Percentiles rank a stretch among this genome's conserved stretches.
Conservation (phyloP, 2,888 invertebrate species). For the Lepidonotus clava region DNA sequence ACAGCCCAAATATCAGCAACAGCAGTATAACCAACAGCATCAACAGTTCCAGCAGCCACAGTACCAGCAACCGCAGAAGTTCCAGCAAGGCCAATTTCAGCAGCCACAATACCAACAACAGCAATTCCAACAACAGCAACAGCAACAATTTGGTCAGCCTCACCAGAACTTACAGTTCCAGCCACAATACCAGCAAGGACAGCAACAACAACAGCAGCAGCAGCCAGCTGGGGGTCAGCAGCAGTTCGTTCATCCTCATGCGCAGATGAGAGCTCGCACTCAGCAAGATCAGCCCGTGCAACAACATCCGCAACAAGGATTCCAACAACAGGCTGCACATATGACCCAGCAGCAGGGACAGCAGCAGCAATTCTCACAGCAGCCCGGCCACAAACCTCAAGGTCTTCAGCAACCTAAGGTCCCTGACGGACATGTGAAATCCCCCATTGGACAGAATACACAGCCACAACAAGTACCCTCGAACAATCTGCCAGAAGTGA, state of each 20-base stretch:
- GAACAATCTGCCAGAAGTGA: not conserved
- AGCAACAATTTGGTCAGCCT: conserved; percentile 55
- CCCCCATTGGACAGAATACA: not conserved
- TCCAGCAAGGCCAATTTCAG: conserved; percentile 52
- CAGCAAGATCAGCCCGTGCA: conserved; percentile 50
- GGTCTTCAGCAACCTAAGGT: not conserved
- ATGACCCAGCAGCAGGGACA: conserved; percentile 54
- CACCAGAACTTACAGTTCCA: conserved; percentile 49
- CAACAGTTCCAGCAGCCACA: conserved; percentile 54
- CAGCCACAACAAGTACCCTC: not conserved
- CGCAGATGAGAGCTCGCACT: not conserved
- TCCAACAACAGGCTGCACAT: conserved; percentile 56
- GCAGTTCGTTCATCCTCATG: conserved; percentile 50
- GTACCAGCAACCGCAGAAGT: conserved; percentile 51
- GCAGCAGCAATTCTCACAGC: conserved; percentile 57
- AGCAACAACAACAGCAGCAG: conserved; percentile 57
- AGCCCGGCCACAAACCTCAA: not conserved
- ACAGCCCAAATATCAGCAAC: conserved; percentile 34
- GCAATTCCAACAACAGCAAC: conserved; percentile 54
- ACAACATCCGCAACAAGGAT: conserved; percentile 21
- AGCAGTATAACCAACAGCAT: not conserved
- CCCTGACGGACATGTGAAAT: too few species aligned
- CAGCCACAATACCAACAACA: conserved; percentile 57
- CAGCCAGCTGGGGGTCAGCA: conserved; percentile 47
- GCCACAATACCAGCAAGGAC: conserved; percentile 43